A percentile compares a stretch with the other conserved stretches of the same genome.
Conservation (phyloP, 53 echinoderm and acorn worm genomes). For the Glandiceps talaboti region DNA sequence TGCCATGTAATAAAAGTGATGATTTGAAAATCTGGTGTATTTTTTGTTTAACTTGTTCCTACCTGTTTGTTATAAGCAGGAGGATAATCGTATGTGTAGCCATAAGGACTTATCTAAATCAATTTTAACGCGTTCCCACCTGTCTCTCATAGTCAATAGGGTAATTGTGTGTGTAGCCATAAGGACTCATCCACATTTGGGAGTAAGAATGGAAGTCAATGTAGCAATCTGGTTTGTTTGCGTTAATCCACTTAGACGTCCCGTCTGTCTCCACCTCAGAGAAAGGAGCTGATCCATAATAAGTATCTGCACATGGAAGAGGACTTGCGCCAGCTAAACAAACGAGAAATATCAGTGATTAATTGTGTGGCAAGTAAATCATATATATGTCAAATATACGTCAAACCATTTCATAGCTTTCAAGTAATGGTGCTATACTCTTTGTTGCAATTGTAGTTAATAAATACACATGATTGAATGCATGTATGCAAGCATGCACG, state of each 20-base stretch:
- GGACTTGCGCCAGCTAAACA: neutral
- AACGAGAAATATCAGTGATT: too few species aligned
- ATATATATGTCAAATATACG: too few species aligned
- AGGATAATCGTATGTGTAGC: neutral
- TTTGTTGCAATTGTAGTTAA: too few species aligned
- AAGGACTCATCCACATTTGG: neutral
- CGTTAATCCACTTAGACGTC: neutral
- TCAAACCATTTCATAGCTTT: too few species aligned
- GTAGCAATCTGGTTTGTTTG: neutral
- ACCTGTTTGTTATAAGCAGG: neutral
- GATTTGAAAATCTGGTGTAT: too few species aligned
- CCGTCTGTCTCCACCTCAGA: neutral
- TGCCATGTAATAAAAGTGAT: too few species aligned
- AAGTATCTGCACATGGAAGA: neutral
- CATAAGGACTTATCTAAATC: neutral
- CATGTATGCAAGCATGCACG: neutral
- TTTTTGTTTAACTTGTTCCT: too few species aligned
- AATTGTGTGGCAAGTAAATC: too few species aligned
- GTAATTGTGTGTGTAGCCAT: neutral
- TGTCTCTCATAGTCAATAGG: neutral
- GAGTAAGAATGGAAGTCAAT: neutral
- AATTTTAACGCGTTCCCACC: too few species aligned
- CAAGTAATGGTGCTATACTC: too few species aligned
- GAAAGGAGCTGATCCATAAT: neutral
- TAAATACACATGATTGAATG: too few species aligned